phyloP scores from a whole-genome alignment of 2,113 vertebrate genomes.

The Gallinago media region DNA sequence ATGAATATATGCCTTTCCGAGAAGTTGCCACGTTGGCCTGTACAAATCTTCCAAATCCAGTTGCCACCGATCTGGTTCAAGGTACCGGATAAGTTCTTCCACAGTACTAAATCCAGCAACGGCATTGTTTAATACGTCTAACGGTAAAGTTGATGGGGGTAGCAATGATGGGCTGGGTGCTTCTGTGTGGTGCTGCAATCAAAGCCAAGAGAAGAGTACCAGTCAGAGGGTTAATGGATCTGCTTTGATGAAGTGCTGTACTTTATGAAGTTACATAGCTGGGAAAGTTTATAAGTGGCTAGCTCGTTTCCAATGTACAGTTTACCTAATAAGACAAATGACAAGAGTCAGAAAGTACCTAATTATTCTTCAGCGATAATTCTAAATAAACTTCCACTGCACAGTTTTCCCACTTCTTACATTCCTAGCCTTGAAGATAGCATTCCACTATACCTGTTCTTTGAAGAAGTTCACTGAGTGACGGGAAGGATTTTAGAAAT shows the following conservation, averaged over 20 bases:
- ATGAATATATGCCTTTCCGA: conserved; percentile 93
- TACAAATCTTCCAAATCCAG: conserved; percentile 95
- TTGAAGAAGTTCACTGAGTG: neutral
- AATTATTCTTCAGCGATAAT: conserved; percentile 1
- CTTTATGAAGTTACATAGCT: neutral
- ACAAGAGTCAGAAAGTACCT: neutral
- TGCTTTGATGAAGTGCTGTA: neutral
- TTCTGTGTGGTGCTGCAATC: conserved; percentile 81
- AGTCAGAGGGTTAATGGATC: conserved; percentile 36
- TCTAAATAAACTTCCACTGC: neutral
- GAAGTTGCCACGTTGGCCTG: conserved; percentile 91
- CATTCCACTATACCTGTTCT: neutral
- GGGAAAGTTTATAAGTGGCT: conserved; percentile 28
- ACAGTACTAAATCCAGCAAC: conserved; percentile 88
- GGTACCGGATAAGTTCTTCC: conserved; percentile 96
- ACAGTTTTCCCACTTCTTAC: neutral
- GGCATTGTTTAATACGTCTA: conserved; percentile 87
- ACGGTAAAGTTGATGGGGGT: conserved; percentile 79
- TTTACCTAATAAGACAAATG: conserved; percentile 43
- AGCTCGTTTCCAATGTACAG: neutral
- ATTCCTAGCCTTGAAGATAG: neutral
- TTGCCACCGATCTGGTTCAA: conserved; percentile 96
- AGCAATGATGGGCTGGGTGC: conserved; percentile 75
- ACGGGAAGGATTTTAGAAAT: neutral
- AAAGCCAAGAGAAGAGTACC: conserved; percentile 48